A percentile compares a stretch with the other conserved stretches of the same genome.
Conservation (phyloP, 2,888 invertebrate genomes). For the Drosophila tanythrix region DNA sequence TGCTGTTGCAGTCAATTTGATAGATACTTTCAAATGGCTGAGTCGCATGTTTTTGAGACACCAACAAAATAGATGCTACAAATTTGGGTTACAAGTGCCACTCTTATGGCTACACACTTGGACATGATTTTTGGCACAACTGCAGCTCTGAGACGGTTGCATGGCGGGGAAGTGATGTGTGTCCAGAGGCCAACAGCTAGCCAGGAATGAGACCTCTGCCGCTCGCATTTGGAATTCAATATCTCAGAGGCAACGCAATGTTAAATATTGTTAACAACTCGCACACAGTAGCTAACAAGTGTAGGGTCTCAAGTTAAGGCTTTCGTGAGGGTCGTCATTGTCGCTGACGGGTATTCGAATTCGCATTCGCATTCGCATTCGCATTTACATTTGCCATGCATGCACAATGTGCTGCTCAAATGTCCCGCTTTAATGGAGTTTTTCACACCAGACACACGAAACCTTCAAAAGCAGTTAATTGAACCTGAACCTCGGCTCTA, state of each 20-base stretch:
- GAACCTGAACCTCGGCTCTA: slow-evolving; percentile 33
- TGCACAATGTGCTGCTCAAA: slow-evolving; percentile 47
- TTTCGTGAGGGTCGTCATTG: slow-evolving; percentile 48
- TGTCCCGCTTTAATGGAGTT: slow-evolving; percentile 29
- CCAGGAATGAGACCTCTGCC: slow-evolving; percentile 25
- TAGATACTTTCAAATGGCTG: slow-evolving; percentile 71
- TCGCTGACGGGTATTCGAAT: background rate
- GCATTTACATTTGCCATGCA: no score
- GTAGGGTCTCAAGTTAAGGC: slow-evolving; percentile 59
- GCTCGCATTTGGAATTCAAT: slow-evolving; percentile 7
- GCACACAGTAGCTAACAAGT: slow-evolving; percentile 72
- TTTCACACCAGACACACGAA: slow-evolving; percentile 21
- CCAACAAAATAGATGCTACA: slow-evolving; percentile 37
- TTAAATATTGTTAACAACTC: slow-evolving; percentile 52
- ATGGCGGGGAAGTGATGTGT: background rate
- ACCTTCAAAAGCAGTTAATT: slow-evolving; percentile 36
- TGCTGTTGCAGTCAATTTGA: slow-evolving; percentile 53
- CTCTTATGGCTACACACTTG: slow-evolving; percentile 42
- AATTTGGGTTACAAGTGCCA: slow-evolving; percentile 69
- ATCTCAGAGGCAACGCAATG: slow-evolving; percentile 29
- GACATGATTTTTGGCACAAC: slow-evolving; percentile 21
- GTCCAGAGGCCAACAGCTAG: background rate
- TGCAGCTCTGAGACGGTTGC: slow-evolving; percentile 2
- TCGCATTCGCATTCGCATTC: background rate
- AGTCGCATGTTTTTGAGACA: slow-evolving; percentile 26